A percentile compares a stretch with the other conserved stretches of the same genome.
Conservation (phyloP, 2,888 invertebrate genomes). For the Ptilodon capucinus region DNA sequence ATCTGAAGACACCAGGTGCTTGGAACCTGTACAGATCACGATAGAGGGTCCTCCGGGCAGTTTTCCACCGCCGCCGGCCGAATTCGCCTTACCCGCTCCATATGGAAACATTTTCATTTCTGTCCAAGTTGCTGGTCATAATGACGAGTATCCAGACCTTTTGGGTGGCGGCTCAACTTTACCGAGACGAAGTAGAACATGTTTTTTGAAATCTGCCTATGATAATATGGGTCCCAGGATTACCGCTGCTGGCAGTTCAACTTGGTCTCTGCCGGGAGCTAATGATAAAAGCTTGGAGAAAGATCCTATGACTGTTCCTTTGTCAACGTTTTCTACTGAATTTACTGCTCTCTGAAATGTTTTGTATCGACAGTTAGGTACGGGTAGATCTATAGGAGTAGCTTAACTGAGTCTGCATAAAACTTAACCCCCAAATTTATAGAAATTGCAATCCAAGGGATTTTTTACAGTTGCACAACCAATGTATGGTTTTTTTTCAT, state of each 20-base stretch:
- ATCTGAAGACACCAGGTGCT: slow-evolving; percentile 74
- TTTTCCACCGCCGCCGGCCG: slow-evolving; percentile 74
- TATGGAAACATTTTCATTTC: slow-evolving; percentile 93
- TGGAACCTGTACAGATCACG: slow-evolving; percentile 84
- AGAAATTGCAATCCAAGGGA: no score
- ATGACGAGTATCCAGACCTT: slow-evolving; percentile 91
- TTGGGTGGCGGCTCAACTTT: slow-evolving; percentile 79
- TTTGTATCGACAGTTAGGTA: slow-evolving; percentile 1
- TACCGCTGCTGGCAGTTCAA: slow-evolving; percentile 94
- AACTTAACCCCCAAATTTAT: no score
- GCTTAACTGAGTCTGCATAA: no score
- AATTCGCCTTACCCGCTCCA: slow-evolving; percentile 74
- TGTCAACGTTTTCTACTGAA: slow-evolving; percentile 76
- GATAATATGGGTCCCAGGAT: slow-evolving; percentile 96
- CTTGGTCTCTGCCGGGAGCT: slow-evolving; percentile 88
- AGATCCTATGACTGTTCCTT: slow-evolving; percentile 48
- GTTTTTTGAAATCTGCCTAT: slow-evolving; percentile 86
- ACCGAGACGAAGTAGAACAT: slow-evolving; percentile 76
- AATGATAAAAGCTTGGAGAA: slow-evolving; percentile 55
- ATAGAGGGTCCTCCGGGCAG: slow-evolving; percentile 77
- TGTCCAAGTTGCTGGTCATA: slow-evolving; percentile 88
- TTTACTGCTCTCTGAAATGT: slow-evolving; percentile 69
- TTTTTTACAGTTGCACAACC: no score
- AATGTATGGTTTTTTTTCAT: no score
- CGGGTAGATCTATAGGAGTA: no score